Evolutionary conservation across 2,113 vertebrate genomes (phyloP), one percentile per base, ranked within the genome.

Genomic region (Elephantulus edwardii): DNA sequence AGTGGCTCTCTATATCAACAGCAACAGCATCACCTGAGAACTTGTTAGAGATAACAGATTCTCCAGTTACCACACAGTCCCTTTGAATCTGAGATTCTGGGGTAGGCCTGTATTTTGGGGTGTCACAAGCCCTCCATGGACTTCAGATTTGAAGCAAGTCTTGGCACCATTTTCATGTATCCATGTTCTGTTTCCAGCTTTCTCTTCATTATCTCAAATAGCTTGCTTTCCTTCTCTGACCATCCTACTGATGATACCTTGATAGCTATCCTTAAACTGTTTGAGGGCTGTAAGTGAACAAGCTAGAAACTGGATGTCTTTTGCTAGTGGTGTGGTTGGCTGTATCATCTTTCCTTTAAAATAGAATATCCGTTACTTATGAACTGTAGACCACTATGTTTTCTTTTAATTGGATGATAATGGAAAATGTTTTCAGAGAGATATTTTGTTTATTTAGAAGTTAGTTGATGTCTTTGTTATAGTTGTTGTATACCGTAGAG

Each of bases 41-140:
- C 42, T 62, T 77, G 30, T 26, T 81, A 77, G 60, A 91, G 56
- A 76, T 46, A 38, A n/a, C 12, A 89, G 28, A 86, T 35, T 72
- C n/a, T 89, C n/a, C 8, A 35, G 1, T 33, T 3, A 1, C 26
- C 2, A 11, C 26, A 5, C 11, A 71, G 50, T 22, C 35, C 11
- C 46, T 78, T 8, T 24, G 35, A 38, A 44, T 26, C 40, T 33
- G 9, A 64, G 33, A 6, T 60, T 24, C 50, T 30, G 33, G 44
- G 10, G n/a, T 40, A 8, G 40, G 8, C 44, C 35, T 35, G 8
- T 6, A 35, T 11, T 83, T 20, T 60, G 10, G 38, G 30, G 3
- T 14, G 12, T 46, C 2, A 6, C 8, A 22, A n/a, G 11, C n/a
- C 30, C 16, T 52, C 42, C 5, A 14, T 4, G 1, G 11, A 24